A percentile compares a stretch with the other conserved stretches of the same genome.
These are phyloP conservation scores for Melanotaenia maccullochi DNA, from an alignment of 2,797 vertebrate species.

Conservation along the genomic window DNA sequence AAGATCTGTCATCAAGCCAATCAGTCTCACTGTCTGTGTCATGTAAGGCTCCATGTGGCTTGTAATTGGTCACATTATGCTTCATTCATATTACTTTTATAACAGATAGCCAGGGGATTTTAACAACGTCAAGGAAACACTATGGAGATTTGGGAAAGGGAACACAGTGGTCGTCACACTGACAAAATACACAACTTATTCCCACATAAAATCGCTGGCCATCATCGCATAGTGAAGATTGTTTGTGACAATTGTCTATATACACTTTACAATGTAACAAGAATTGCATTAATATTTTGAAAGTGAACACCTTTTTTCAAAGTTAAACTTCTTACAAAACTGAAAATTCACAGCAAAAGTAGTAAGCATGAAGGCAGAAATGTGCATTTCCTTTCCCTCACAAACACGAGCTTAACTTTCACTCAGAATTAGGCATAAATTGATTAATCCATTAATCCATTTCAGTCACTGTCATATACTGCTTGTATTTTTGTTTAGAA, in stretches of 20 bases:
- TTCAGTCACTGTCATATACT: too few relatives aligned
- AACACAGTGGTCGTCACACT: not conserved
- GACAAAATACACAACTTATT: not conserved
- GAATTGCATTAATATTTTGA: not conserved
- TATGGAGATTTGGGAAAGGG: not conserved
- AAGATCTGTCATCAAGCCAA: conserved; percentile 51
- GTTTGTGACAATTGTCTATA: not conserved
- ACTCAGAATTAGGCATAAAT: not conserved
- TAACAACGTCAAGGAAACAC: not conserved
- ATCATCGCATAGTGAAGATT: not conserved
- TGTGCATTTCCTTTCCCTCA: not conserved
- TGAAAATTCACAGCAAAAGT: not conserved
- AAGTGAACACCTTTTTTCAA: not conserved
- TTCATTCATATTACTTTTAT: not conserved
- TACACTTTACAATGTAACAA: not conserved
- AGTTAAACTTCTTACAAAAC: not conserved
- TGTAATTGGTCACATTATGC: conserved; percentile 28
- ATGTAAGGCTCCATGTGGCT: conserved; percentile 35
- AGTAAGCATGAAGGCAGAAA: not conserved
- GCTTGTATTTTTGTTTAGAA: not conserved
- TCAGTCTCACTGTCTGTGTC: conserved; percentile 40
- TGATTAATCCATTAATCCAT: not conserved
- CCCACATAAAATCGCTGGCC: not conserved
- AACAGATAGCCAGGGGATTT: conserved; percentile 13
- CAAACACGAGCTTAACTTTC: not conserved